A percentile compares a stretch with the other conserved stretches of the same genome.
These are phyloP conservation scores for Theonella swinhoei DNA, from an alignment of 37 sponge, comb jelly and placozoan genomes.

Conservation along the genomic window DNA sequence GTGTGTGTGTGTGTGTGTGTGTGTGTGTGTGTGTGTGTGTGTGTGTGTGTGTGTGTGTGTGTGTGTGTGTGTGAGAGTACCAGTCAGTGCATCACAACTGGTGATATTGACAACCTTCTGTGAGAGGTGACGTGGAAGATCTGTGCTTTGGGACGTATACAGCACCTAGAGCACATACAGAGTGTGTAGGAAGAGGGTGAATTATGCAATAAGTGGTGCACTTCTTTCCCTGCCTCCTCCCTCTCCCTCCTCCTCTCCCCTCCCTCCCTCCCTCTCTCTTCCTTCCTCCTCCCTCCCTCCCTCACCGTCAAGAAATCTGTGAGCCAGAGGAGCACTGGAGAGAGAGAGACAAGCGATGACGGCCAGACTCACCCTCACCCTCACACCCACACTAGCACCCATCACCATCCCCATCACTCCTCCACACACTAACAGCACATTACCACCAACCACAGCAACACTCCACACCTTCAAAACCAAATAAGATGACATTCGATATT, in stretches of 20 bases:
- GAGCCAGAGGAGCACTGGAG: slow-evolving; percentile 82
- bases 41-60: slow-evolving; percentile 35
- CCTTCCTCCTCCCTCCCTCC: too few species aligned
- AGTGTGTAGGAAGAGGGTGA: too few species aligned
- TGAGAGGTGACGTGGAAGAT: too few species aligned
- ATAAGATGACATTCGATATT: neutral
- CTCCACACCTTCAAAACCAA: slow-evolving; percentile 68
- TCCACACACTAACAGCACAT: slow-evolving; percentile 34
- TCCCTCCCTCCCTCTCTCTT: too few species aligned
- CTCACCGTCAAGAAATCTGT: slow-evolving; percentile 70
- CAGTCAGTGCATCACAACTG: slow-evolving; percentile 14
- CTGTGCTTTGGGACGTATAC: too few species aligned
- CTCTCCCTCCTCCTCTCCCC: too few species aligned
- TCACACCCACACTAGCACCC: slow-evolving; percentile 49
- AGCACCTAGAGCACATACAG: too few species aligned
- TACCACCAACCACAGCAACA: slow-evolving; percentile 72
- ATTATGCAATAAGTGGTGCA: too few species aligned
- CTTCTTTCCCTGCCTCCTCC: too few species aligned
- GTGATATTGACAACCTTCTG: too few species aligned
- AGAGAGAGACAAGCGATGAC: slow-evolving; percentile 85
- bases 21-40: slow-evolving; percentile 7
- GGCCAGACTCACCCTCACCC: slow-evolving; percentile 62
- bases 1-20: neutral
- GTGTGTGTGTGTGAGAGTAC: slow-evolving; percentile 31
- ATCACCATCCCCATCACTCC: slow-evolving; percentile 37